phyloP scores from a whole-genome alignment of 1,140 invertebrate genomes.

The Dendroctonus valens region DNA sequence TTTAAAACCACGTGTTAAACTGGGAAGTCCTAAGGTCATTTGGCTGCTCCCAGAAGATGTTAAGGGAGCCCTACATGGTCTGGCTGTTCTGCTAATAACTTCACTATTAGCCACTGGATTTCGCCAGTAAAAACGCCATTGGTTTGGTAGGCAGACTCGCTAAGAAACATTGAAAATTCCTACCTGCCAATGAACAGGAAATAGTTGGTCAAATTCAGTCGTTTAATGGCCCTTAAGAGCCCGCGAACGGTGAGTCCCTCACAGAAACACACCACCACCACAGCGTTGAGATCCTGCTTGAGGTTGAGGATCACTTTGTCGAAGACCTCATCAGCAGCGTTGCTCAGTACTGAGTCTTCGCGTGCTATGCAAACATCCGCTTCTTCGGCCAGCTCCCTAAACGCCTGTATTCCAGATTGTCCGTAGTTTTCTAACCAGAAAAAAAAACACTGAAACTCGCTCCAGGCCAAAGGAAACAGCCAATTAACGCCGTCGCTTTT shows the following conservation, averaged over 20 bases:
- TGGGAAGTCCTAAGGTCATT: too few relatives aligned
- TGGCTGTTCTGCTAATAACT: too few relatives aligned
- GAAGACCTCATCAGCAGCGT: constrained; percentile 62
- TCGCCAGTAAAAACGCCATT: too few relatives aligned
- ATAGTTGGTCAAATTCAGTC: constrained; percentile 60
- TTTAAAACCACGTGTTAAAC: too few relatives aligned
- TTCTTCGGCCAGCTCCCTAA: constrained; percentile 65
- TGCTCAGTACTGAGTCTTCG: constrained; percentile 65
- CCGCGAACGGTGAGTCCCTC: constrained; percentile 72
- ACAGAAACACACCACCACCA: constrained; percentile 82
- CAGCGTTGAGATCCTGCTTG: constrained; percentile 58
- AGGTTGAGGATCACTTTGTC: constrained; percentile 62
- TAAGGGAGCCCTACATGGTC: too few relatives aligned
- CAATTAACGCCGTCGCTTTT: too few relatives aligned
- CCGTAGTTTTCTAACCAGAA: constrained; percentile 77
- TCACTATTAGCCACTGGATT: too few relatives aligned
- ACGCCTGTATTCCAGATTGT: constrained; percentile 75
- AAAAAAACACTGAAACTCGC: not conserved
- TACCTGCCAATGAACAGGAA: constrained; percentile 72
- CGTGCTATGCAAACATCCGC: constrained; percentile 74
- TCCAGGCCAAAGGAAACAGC: too few relatives aligned
- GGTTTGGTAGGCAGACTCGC: too few relatives aligned
- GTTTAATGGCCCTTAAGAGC: constrained; percentile 65
- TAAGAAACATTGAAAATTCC: too few relatives aligned
- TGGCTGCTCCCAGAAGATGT: too few relatives aligned